Percentiles rank a stretch among this genome's conserved stretches.
Evolutionary conservation across 2,113 vertebrate genomes (phyloP).

Genomic region (Falcunculus frontatus): DNA sequence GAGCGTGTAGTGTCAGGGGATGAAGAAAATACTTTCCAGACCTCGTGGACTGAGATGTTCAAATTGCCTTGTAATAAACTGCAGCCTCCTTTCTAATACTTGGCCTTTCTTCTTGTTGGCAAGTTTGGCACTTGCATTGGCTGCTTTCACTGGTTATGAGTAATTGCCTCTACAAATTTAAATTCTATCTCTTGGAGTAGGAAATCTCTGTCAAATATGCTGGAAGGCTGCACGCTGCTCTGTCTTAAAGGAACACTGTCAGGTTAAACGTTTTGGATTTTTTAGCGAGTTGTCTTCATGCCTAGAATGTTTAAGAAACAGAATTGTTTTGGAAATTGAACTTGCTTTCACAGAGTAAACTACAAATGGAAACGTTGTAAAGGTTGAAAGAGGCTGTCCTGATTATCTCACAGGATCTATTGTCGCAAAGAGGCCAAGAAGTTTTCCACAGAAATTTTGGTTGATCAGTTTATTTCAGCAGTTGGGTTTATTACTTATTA

Average conservation of each 20-base stretch:
- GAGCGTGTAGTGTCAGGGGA: neutral
- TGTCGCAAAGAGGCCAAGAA: neutral
- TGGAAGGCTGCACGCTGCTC: neutral
- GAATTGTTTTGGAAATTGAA: neutral
- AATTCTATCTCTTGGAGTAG: neutral
- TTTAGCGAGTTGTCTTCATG: neutral
- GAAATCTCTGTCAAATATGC: neutral
- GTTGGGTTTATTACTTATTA: neutral
- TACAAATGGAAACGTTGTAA: neutral
- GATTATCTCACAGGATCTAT: neutral
- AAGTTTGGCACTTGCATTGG: neutral
- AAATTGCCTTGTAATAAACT: neutral
- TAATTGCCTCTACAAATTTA: slow-evolving; percentile 50
- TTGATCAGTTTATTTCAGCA: neutral
- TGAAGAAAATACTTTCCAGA: neutral
- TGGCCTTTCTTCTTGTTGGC: slow-evolving; percentile 10
- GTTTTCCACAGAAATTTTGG: neutral
- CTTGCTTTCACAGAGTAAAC: neutral
- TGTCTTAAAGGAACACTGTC: neutral
- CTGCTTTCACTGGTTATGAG: slow-evolving; percentile 15
- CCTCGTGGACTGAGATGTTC: neutral
- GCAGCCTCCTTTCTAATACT: slow-evolving; percentile 14
- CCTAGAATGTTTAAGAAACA: neutral
- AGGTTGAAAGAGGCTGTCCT: neutral
- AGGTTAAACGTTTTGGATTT: neutral